Conservation (phyloP, 2,113 vertebrate genomes). For the Porphyrio hochstetteri region DNA sequence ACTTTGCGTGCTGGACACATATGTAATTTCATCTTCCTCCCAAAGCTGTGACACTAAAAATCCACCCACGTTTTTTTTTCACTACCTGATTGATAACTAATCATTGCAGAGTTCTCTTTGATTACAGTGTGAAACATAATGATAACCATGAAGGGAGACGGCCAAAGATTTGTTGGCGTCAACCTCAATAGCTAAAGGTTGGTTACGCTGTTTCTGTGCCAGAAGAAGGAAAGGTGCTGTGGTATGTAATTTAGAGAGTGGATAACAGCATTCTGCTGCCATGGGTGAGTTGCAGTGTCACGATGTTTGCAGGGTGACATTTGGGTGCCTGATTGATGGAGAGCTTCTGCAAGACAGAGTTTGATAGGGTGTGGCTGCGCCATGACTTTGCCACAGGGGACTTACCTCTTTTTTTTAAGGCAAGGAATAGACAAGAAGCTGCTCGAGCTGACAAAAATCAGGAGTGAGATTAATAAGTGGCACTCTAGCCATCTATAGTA, state of each 20-base stretch:
- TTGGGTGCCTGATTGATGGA: neutral
- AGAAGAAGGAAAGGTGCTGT: neutral
- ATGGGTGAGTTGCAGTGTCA: neutral
- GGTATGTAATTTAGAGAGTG: neutral
- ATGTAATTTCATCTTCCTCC: neutral
- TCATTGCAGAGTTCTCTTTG: neutral
- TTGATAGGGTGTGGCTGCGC: neutral
- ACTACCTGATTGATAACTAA: neutral
- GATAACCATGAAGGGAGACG: neutral
- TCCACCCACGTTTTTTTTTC: neutral
- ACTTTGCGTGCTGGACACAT: neutral
- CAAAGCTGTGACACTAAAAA: neutral
- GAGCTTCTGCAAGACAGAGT: neutral
- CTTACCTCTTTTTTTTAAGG: conserved; percentile 13
- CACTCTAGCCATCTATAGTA: conserved; percentile 9
- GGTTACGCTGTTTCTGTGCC: neutral
- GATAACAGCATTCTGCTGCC: neutral
- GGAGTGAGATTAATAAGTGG: neutral
- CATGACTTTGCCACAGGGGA: neutral
- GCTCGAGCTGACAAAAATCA: conserved; percentile 5
- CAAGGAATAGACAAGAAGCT: neutral
- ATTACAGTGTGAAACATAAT: neutral
- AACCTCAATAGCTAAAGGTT: neutral
- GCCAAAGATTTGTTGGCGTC: neutral
- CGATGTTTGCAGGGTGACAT: neutral